Evolutionary conservation across 2,113 vertebrate species (phyloP), one percentile per base, ranked within the genome.

Genomic region (Hystrix cristata): DNA sequence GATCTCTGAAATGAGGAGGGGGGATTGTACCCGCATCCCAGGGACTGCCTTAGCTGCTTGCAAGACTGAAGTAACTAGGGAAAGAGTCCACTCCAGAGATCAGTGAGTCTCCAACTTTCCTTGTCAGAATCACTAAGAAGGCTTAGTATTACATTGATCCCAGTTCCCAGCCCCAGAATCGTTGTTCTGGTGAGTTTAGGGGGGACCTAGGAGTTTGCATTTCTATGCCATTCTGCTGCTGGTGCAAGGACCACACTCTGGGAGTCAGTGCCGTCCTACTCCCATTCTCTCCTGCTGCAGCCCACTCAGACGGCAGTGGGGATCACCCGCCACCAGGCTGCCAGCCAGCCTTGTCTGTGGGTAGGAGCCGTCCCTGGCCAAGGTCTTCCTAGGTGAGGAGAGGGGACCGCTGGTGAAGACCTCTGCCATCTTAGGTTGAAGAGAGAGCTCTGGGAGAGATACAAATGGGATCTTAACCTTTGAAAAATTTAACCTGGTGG

Each of bases 101-200:
- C 74, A 38, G 88, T 19, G 74, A 55, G 13, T 80, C 62, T 29
- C 23, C 29, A 65, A 12, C 21, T 14, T 79, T 79, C 7, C 5
- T 19, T 15, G 27, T 48, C 11, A 27, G 7, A 69, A 34, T 12
- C 53, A 7, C 38, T 53, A 16, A 9, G 13, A 51, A 15, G 67
- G 43, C 51, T 19, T 8, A n/a, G 25, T 16, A 38, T 29, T 55
- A 59, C 43, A 19, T 2, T 38, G 80, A 43, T n/a, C 65, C 67
- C 4, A 0, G 14, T 3, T 15, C 55, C 43, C 79, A 7, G 1
- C 78, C 12, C 31, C 18, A 5, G 19, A 31, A 4, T n/a, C 15
- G 67, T 55, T 9, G 79, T 18, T 55, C 29, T 7, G 13, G n/a
- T n/a, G n/a, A n/a, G n/a, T n/a, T n/a, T n/a, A n/a, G n/a, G n/a